Evolutionary conservation across 2,113 vertebrate genomes (phyloP).

Genomic region (Naja naja): DNA sequence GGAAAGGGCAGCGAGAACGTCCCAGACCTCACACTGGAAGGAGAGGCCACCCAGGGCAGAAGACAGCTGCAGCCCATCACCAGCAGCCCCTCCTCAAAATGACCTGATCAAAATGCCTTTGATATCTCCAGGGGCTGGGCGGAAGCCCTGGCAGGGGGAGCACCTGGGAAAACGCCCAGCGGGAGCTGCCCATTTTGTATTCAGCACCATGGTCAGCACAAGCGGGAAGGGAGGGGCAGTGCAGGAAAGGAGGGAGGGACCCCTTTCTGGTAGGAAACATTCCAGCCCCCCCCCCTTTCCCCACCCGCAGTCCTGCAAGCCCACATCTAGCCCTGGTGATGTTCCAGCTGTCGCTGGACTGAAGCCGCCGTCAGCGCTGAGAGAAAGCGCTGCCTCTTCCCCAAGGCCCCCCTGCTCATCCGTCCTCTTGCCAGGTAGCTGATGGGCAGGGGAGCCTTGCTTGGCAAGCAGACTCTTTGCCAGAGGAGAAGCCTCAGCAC

Average conservation of each 20-base stretch:
- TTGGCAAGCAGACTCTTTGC: background rate
- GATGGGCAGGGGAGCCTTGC: background rate
- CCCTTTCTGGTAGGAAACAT: background rate
- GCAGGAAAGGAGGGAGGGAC: background rate
- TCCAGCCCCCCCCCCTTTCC: background rate
- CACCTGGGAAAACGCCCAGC: background rate
- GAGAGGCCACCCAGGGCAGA: background rate
- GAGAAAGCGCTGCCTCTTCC: no score
- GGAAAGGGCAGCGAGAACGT: background rate
- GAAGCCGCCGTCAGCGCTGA: background rate
- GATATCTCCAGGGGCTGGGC: no score
- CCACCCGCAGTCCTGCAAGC: background rate
- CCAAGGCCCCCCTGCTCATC: background rate
- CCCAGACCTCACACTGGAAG: no score
- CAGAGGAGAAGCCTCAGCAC: background rate
- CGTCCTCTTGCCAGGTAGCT: background rate
- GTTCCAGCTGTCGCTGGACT: background rate
- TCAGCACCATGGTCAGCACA: constrained; percentile 10
- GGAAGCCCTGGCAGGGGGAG: background rate
- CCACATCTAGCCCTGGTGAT: background rate
- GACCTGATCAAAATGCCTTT: background rate
- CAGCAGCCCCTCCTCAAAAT: background rate
- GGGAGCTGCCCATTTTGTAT: background rate
- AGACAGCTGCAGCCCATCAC: background rate
- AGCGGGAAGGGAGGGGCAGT: no score